Evolutionary conservation across 2,113 vertebrate genomes (phyloP).

Genomic region (Sorex fumeus): DNA sequence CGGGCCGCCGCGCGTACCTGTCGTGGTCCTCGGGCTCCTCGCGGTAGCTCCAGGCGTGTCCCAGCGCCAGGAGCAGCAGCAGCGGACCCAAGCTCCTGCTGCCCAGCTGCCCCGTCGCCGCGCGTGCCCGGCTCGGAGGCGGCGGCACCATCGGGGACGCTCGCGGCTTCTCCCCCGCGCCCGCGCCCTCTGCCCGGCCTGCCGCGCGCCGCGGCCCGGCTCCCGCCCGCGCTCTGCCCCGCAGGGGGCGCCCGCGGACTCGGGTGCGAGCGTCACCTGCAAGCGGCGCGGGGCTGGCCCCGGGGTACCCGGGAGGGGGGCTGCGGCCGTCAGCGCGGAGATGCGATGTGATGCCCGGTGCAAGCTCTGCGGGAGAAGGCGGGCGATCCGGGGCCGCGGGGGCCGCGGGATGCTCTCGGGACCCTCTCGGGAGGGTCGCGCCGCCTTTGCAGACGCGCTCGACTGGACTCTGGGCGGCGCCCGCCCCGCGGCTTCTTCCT

Average conservation of each 20-base stretch:
- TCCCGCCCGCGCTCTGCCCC: slow-evolving; percentile 45
- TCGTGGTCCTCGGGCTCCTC: slow-evolving; percentile 91
- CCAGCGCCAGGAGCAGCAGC: slow-evolving; percentile 89
- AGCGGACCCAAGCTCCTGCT: slow-evolving; percentile 87
- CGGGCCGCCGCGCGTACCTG: slow-evolving; percentile 87
- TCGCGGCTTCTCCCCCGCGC: slow-evolving; percentile 48
- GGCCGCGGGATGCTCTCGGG: neutral
- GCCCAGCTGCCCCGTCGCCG: slow-evolving; percentile 82
- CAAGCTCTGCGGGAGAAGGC: slow-evolving; percentile 60
- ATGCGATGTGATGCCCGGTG: neutral
- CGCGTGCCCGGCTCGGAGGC: slow-evolving; percentile 78
- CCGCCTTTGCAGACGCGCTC: neutral
- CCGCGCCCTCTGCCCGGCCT: slow-evolving; percentile 44
- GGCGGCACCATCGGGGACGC: slow-evolving; percentile 82
- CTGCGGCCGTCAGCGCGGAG: rapidly evolving
- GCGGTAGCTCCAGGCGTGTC: slow-evolving; percentile 93
- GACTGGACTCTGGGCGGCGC: neutral
- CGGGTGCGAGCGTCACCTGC: slow-evolving; percentile 79
- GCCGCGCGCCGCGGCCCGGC: neutral
- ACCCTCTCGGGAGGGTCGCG: neutral
- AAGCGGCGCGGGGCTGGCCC: rapidly evolving
- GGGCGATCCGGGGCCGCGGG: slow-evolving; percentile 53
- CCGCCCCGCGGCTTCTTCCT: neutral
- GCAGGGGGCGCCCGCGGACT: slow-evolving; percentile 72
- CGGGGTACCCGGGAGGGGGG: neutral